These are phyloP conservation scores for Oegoconia quadripuncta DNA, from an alignment of 2,888 invertebrate species.

Conservation along the genomic window DNA sequence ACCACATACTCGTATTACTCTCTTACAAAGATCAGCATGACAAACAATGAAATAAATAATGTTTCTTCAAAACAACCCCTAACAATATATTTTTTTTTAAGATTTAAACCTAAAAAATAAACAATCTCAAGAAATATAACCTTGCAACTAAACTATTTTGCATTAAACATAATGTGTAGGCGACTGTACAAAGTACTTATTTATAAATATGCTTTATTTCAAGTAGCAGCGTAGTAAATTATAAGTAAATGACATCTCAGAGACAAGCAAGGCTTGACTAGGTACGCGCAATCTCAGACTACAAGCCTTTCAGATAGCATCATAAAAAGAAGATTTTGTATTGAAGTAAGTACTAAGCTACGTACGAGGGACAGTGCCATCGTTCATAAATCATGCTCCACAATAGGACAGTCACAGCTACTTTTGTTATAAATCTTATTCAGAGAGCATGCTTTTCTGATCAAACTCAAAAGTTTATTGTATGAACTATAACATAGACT, in stretches of 20 bases:
- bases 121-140: too few relatives aligned
- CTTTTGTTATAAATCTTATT: too few relatives aligned
- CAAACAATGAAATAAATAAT: too few relatives aligned
- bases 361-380: slow-evolving; percentile 14
- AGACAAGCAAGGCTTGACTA: slow-evolving; percentile 29
- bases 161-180: too few relatives aligned
- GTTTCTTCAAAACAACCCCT: too few relatives aligned
- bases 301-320: slow-evolving; percentile 26
- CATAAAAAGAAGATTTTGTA: slow-evolving; percentile 30
- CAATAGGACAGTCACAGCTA: slow-evolving; percentile 11
- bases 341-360: slow-evolving; percentile 18
- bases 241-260: slow-evolving; percentile 44
- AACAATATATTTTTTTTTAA: too few relatives aligned
- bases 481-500: background rate
- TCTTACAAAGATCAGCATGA: too few relatives aligned
- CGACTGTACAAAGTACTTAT: slow-evolving; percentile 13
- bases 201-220: slow-evolving; percentile 22
- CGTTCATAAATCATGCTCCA: slow-evolving; percentile 25
- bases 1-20: background rate
- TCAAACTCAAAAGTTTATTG: too few relatives aligned
- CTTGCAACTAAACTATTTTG: too few relatives aligned
- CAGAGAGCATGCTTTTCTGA: too few relatives aligned
- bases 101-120: too few relatives aligned
- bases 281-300: slow-evolving; percentile 34
- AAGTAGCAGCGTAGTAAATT: slow-evolving; percentile 45